Base-by-base conservation (phyloP, 2,888 invertebrate genomes). In the Muscina levida region DNA sequence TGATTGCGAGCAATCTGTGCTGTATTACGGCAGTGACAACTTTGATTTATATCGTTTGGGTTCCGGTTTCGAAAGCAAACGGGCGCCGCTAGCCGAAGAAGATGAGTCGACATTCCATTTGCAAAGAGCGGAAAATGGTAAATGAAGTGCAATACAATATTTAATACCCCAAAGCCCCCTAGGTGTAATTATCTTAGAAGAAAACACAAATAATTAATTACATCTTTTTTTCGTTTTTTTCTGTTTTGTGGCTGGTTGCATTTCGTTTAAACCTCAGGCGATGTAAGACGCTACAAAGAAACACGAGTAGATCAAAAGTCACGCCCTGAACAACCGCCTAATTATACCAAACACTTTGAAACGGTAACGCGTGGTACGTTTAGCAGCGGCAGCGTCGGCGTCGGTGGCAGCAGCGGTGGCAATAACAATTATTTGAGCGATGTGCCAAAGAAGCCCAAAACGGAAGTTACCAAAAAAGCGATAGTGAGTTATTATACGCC, bases 1-100 rank as follows among this genome's bases (percentile, higher is more conserved):
- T 0, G 96, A 96, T 87, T 97, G 97, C 88, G 94, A 94, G 86
- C 95, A 95, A 42, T 93, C 95, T 15, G 95, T 95, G 56, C 92
- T 96, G 84, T 95, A 95, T 91, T 94, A 94, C 87, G 93, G 94
- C 84, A 95, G 95, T 89, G 95, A 96, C 92, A 95, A 95, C 91
- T 95, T 96, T 87, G 96, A 96, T 92, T 92, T 96, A 86, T 96
- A 96, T 92, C 94, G 94, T 87, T 92, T 95, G 84, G 95, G 95
- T 88, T 95, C 95, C 85, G 95, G 95, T 86, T 94, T 92, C 88
- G 94, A 94, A 88, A 94, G 93, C 78, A 94, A 93, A 89, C 93
- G 94, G 84, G 92, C 93, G 39, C 92, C 91, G 83, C 88, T 91
- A 65, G 89, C 90, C 56, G 92, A 92, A 59, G 95, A 95, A 87